These are phyloP conservation scores for Hybos culiciformis DNA, from an alignment of 2,888 invertebrate genomes.

Conservation along the genomic window DNA sequence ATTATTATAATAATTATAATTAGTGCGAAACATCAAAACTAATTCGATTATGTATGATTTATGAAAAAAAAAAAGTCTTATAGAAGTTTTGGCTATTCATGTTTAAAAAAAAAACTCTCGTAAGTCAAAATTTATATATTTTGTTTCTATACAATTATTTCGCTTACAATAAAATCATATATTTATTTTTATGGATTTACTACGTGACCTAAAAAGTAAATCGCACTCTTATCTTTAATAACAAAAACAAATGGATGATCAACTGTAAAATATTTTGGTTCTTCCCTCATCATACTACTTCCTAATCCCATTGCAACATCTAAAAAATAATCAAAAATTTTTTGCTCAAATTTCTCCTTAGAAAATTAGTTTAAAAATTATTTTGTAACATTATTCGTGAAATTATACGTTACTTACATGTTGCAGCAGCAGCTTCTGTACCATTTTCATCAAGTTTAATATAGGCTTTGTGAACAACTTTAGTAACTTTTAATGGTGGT, in stretches of 20 bases:
- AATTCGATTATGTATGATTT: no score
- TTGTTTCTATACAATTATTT: no score
- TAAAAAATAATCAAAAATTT: not conserved
- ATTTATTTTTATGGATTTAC: no score
- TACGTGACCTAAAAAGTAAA: not conserved
- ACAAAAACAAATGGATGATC: slow-evolving; percentile 30
- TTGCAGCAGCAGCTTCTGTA: slow-evolving; percentile 76
- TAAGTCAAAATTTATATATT: no score
- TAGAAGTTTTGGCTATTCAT: no score
- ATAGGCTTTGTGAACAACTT: slow-evolving; percentile 71
- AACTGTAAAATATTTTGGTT: slow-evolving; percentile 23
- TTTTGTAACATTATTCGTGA: slow-evolving; percentile 3
- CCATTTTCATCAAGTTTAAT: slow-evolving; percentile 82
- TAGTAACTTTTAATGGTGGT: slow-evolving; percentile 46
- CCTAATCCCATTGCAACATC: slow-evolving; percentile 23
- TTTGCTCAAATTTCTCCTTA: no score
- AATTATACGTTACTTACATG: slow-evolving; percentile 26
- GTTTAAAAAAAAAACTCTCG: no score
- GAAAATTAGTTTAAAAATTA: not conserved
- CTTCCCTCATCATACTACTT: slow-evolving; percentile 24
- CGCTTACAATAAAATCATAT: no score
- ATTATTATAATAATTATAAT: no score
- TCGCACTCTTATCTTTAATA: slow-evolving; percentile 16
- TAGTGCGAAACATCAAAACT: no score
- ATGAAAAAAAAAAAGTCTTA: no score